A percentile compares a stretch with the other conserved stretches of the same genome.
phyloP scores from a whole-genome alignment of 2,113 vertebrate genomes.

The Caloenas nicobarica region DNA sequence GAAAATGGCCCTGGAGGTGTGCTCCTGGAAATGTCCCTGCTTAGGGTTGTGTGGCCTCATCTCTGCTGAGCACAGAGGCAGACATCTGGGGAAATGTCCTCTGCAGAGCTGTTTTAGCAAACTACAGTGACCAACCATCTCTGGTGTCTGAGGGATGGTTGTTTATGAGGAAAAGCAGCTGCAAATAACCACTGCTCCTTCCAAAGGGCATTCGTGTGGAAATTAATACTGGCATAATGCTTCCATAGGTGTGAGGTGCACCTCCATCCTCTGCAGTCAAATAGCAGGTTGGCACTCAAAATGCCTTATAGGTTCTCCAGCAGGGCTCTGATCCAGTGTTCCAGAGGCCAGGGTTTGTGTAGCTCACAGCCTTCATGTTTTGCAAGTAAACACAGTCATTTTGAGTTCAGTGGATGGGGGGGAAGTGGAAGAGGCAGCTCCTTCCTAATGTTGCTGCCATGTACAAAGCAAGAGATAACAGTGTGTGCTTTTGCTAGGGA shows the following conservation, averaged over 20 bases:
- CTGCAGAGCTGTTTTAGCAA: background rate
- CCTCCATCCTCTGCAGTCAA: background rate
- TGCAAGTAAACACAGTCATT: background rate
- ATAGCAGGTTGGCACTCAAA: background rate
- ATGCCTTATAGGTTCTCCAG: background rate
- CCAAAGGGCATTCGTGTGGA: background rate
- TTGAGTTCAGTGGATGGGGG: background rate
- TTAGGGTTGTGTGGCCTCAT: background rate
- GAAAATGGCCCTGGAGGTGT: background rate
- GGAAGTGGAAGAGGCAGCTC: background rate
- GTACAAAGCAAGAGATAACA: background rate
- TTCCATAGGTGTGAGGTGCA: background rate
- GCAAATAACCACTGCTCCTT: background rate
- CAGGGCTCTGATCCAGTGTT: fast-evolving
- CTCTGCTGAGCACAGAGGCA: background rate
- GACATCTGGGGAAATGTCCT: fast-evolving
- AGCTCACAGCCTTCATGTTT: background rate
- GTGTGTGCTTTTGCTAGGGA: background rate
- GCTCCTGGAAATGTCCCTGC: background rate
- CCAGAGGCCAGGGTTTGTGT: background rate
- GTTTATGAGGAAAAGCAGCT: background rate
- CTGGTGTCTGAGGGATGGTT: fast-evolving
- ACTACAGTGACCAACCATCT: fast-evolving
- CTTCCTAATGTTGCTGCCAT: background rate
- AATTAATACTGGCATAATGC: background rate